Percentiles rank a stretch among this genome's conserved stretches.
Evolutionary conservation across 2,888 invertebrate genomes (phyloP).

Genomic region (Aethes cnicana): DNA sequence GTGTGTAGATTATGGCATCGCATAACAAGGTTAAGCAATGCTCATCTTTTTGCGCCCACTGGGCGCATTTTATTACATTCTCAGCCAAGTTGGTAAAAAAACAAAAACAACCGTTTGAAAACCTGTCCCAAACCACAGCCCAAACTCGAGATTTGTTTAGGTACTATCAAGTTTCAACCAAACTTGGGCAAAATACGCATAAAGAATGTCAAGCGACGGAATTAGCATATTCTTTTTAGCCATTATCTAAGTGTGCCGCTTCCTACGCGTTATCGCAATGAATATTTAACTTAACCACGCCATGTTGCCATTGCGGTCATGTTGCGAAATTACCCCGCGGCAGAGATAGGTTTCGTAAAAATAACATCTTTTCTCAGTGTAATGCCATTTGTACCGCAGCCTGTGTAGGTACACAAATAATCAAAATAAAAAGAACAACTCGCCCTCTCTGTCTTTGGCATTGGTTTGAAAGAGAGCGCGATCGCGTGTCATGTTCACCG

Average conservation of each 20-base stretch:
- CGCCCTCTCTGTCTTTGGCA: slow-evolving; percentile 42
- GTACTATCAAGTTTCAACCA: slow-evolving; percentile 14
- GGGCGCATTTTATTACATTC: too few species aligned
- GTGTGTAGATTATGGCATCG: too few species aligned
- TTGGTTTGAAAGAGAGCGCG: slow-evolving; percentile 43
- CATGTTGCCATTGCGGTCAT: slow-evolving; percentile 4
- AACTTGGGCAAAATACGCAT: slow-evolving; percentile 5
- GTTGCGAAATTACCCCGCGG: slow-evolving; percentile 1
- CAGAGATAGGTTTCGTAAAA: slow-evolving; percentile 8
- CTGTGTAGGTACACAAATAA: slow-evolving; percentile 31
- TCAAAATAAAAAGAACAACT: slow-evolving; percentile 34
- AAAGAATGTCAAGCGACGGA: slow-evolving; percentile 19
- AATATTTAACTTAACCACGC: background rate
- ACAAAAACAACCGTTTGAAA: too few species aligned
- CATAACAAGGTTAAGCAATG: too few species aligned
- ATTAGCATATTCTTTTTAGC: slow-evolving; percentile 24
- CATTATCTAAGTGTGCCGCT: slow-evolving; percentile 25
- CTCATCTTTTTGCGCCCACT: too few species aligned
- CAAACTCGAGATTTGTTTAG: background rate
- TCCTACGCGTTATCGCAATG: slow-evolving; percentile 21
- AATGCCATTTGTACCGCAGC: slow-evolving; percentile 12
- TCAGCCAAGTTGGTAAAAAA: too few species aligned
- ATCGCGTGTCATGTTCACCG: slow-evolving; percentile 40
- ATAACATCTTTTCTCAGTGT: slow-evolving; percentile 13
- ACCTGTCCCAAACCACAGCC: background rate